A percentile compares a stretch with the other conserved stretches of the same genome.
Evolutionary conservation across 1,140 invertebrate species (phyloP).

Genomic region (Brachionus manjavacas): DNA sequence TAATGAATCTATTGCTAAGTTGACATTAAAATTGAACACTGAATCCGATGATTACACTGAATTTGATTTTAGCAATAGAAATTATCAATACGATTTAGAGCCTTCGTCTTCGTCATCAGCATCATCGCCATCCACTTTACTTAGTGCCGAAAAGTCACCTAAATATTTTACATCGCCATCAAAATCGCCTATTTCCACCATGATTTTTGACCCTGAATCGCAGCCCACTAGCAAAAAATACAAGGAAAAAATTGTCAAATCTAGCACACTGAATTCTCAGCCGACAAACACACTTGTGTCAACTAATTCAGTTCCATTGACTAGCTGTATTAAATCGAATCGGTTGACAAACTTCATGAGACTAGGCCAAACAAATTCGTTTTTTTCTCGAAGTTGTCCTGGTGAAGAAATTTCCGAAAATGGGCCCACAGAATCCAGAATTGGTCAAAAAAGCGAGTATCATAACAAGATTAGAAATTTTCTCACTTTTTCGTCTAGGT

Average conservation of each 20-base stretch:
- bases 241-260: conserved; percentile 27
- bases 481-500: not conserved
- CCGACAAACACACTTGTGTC: not conserved
- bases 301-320: conserved; percentile 22
- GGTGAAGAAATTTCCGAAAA: conserved; percentile 15
- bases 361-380: not conserved
- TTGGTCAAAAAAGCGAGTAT: not conserved
- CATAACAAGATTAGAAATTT: conserved; percentile 16
- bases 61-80: not conserved
- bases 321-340: not conserved
- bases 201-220: not conserved
- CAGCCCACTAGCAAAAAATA: not conserved
- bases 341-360: conserved; percentile 3
- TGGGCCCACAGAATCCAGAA: not conserved
- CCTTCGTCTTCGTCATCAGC: conserved; percentile 18
- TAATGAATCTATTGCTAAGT: conserved; percentile 1
- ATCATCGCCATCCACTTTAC: conserved; percentile 11
- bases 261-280: not conserved
- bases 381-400: conserved; percentile 40
- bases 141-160: not conserved
- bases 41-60: not conserved
- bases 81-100: not conserved
- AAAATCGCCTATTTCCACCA: not conserved
- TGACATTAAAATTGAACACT: not conserved
- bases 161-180: not conserved